Evolutionary conservation across 2,113 vertebrate genomes (phyloP), one percentile per base, ranked within the genome.

Genomic region (Spermophilus dauricus): DNA sequence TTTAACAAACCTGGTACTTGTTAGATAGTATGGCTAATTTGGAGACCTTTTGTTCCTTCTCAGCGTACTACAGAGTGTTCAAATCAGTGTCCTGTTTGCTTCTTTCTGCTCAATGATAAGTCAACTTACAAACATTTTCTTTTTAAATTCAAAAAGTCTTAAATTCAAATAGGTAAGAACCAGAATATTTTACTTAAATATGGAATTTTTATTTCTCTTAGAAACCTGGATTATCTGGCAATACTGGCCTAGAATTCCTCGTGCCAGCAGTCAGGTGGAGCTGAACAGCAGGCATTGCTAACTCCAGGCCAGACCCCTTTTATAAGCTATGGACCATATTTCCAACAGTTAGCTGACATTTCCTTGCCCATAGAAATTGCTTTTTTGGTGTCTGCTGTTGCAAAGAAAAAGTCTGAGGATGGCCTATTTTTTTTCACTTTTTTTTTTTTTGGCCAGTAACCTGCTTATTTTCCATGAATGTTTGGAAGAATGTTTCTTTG

Each of bases 81-180:
- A 67, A 28, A 45, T 53, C 26, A 34, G 37, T 70, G 26, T 4
- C 9, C 18, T 2, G 34, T 17, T 0, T 56, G n/a, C 13, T 83
- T 39, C 39, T 7, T 82, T 56, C 32, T 42, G 2, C 7, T 58
- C 20, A 86, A 61, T 16, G 65, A 16, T 42, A 9, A 28, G 24
- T 73, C 32, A 86, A 26, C 28, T 14, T 26, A 18, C 34, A 78
- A 80, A 91, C 45, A 30, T 45, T 93, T 94, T 82, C 30, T 48
- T 78, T 78, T 86, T 4, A 10, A 83, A 85, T 76, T 18, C 12
- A 77, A 73, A 58, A 10, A 75, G 32, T 37, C 45, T 58, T 91
- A 92, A 83, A 69, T 75, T 48, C 26, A 96, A 87, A 75, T 48
- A 94, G 14, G 17, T 48, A 56, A 53, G 48, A 75, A 81, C 80